Evolutionary conservation across 2,797 vertebrate species (phyloP).

Genomic region (Sebastes variabilis): DNA sequence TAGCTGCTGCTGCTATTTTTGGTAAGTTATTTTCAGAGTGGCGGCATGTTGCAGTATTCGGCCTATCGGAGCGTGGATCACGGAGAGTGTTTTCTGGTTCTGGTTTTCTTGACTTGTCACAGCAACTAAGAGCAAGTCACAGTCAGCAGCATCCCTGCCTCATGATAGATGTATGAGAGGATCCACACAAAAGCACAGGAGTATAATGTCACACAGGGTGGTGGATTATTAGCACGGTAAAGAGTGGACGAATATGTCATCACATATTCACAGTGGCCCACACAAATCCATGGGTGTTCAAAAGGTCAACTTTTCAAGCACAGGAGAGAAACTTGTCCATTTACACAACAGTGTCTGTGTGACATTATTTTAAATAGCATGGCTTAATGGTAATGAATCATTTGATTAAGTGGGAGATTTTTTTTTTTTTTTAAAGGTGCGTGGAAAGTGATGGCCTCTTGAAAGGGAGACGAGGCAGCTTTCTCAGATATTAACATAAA

Average conservation of each 20-base stretch:
- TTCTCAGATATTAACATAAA: not conserved
- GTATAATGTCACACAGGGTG: constrained; percentile 32
- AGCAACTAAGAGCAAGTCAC: constrained; percentile 65
- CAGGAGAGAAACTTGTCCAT: not conserved
- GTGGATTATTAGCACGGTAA: constrained; percentile 33
- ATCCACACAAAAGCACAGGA: constrained; percentile 28
- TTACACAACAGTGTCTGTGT: not conserved
- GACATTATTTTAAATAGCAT: not conserved
- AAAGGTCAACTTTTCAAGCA: constrained; percentile 28
- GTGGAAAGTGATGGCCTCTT: not conserved
- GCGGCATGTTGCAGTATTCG: constrained; percentile 38
- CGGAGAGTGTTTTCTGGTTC: constrained; percentile 50
- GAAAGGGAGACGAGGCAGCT: not conserved
- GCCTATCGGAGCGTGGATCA: constrained; percentile 62
- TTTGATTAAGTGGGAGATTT: constrained; percentile 1
- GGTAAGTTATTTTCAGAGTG: constrained; percentile 53
- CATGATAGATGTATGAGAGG: constrained; percentile 51
- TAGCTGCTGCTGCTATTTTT: constrained; percentile 66
- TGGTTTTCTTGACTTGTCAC: constrained; percentile 42
- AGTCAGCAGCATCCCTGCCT: constrained; percentile 58
- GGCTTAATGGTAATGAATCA: constrained; percentile 11
- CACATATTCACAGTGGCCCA: constrained; percentile 19
- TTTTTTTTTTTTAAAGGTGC: not conserved
- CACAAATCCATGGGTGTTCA: constrained; percentile 8
- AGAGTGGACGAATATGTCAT: constrained; percentile 34